Evolutionary conservation across 2,888 invertebrate genomes (phyloP), one percentile per base, ranked within the genome.

Genomic region (Lobophora halterata): DNA sequence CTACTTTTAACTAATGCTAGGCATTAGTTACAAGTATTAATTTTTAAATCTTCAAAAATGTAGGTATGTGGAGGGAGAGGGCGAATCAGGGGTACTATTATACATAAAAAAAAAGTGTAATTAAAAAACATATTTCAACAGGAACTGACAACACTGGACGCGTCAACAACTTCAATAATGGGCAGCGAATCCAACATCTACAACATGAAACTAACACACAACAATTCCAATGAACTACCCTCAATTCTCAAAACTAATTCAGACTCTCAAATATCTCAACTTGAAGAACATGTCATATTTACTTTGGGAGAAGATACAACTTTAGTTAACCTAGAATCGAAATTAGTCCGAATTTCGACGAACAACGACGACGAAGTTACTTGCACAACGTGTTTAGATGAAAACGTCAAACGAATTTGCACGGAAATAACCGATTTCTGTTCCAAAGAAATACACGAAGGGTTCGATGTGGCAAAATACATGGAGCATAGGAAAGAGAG

Each of bases 171-270:
- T 5, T 86, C 87, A 0, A 73, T 83, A 56, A 86, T 88, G 78
- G 88, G 88, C 10, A 88, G 88, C 40, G 88, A 88, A 58, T 80
- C 88, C 0, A 83, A 85, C 44, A 81, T 85, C 1, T 86, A 83
- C 60, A 74, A 82, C 43, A 73, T 78, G 58, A 81, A 83, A 46
- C 54, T 79, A 0, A 44, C 59, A 0, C 64, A 69, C 32, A 58
- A 42, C 1, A 57, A 62, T 33, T 28, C 51, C 5, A 13, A 48
- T 0, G 65, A 74, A 13, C 34, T 51, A 0, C 38, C 54, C 1
- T 48, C 52, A 2, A 53, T 49, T 6, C 42, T 73, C 1, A 75
- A 65, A 13, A 80, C 78, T 49, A 76, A 67, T 14, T 87, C 87
- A 0, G 86, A 88, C 28, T 78, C 86, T 0, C 85, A 86, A 65